Evolutionary conservation across 2,888 invertebrate genomes (phyloP), one percentile per base, ranked within the genome.

Genomic region (Drosophila fulvimacula): DNA sequence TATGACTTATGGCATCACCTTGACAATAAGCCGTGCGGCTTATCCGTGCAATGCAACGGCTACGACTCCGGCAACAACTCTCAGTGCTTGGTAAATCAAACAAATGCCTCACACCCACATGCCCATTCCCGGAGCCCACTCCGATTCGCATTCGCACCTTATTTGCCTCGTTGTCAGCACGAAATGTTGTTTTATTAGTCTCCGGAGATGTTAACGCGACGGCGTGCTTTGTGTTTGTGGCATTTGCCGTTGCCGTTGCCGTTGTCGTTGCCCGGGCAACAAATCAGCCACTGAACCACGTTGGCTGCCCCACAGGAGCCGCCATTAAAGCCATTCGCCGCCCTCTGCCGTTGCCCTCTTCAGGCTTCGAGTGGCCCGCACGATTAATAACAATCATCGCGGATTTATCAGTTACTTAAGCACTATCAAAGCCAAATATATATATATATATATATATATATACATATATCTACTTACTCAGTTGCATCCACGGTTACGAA

Each of bases 401-500:
- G 53, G 41, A 36, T 51, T 73, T 72, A 82, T 63, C 66, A 58
- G 41, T 61, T 70, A 53, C 69, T 61, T 61, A 34, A 44, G 38
- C 51, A 13, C 39, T 46, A 58, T 63, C 59, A 62, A 64, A 64
- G 27, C 5, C 51, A 17, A 21, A 76, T 34, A 9, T 41, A 70
- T 34, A 19, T 19, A 51, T n/a, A n/a, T n/a, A n/a, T n/a, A n/a
- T n/a, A n/a, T 49, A 19, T 19, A 32, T 15, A 19, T 5, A 13
- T 32, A 13, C n/a, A n/a, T n/a, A n/a, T 15, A 5, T 38, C 3
- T 64, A 95, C 96, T 95, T 92, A 96, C 96, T 94, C 93, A 55
- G 93, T 91, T 0, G 95, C 93, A 89, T 96, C 94, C 61, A 95
- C 93, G 58, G 93, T 93, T 60, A 95, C 92, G 87, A 96, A 95